Percentiles rank a stretch among this genome's conserved stretches.
These are phyloP conservation scores for Bambusicola thoracicus DNA, from an alignment of 2,113 vertebrate species.

Conservation along the genomic window DNA sequence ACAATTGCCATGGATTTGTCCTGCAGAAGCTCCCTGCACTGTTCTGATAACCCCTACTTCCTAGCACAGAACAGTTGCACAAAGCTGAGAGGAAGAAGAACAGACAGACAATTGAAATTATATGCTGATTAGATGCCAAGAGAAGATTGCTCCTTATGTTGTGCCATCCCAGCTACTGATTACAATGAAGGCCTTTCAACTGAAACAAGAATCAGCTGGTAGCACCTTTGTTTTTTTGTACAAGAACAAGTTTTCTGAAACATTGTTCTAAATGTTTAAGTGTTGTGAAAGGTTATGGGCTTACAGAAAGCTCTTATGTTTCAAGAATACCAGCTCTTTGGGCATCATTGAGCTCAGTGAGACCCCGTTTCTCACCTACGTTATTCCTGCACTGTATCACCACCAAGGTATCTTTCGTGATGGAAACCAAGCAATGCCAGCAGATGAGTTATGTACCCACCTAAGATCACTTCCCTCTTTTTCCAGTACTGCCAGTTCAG, in stretches of 20 bases:
- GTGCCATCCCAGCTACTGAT: neutral
- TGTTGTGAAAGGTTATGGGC: neutral
- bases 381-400: neutral
- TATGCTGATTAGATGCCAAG: conserved; percentile 42
- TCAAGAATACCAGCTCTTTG: neutral
- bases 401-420: neutral
- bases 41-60: neutral
- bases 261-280: conserved; percentile 1
- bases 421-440: neutral
- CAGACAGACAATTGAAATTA: conserved; percentile 25
- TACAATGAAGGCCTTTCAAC: neutral
- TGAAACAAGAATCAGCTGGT: neutral
- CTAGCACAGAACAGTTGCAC: neutral
- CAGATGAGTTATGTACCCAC: neutral
- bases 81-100: neutral
- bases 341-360: neutral
- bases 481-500: neutral
- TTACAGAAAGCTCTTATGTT: neutral
- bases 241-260: conserved; percentile 1
- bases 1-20: neutral
- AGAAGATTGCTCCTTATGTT: conserved; percentile 12
- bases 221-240: neutral
- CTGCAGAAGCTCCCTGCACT: neutral
- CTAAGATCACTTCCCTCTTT: neutral
- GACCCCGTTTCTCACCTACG: neutral